Conservation (phyloP, 1,140 invertebrate genomes). For the Drosophila jambulina region DNA sequence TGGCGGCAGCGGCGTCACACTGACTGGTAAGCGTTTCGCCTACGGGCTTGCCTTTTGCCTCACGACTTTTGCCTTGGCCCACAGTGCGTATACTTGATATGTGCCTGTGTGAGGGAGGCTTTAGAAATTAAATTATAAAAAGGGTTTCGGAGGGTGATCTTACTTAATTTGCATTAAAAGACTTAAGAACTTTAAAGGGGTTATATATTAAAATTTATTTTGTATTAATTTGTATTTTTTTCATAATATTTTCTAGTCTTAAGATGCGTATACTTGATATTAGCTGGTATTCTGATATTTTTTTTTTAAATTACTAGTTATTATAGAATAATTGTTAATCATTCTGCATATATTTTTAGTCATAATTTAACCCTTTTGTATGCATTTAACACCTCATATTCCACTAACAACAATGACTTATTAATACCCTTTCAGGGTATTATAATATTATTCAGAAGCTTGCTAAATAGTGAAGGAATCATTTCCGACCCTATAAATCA, state of each 20-base stretch:
- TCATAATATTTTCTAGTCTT: neutral
- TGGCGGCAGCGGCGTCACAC: slow-evolving; percentile 56
- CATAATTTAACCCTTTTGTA: no score
- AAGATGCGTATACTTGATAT: neutral
- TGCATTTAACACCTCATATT: no score
- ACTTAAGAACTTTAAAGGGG: neutral
- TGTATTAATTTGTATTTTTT: neutral
- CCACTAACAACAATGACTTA: no score
- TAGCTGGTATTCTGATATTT: no score
- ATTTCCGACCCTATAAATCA: no score
- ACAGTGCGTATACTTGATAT: slow-evolving; percentile 44
- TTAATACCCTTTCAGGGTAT: no score
- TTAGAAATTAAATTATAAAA: slow-evolving; percentile 1
- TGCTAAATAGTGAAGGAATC: no score
- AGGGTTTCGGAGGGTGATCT: neutral
- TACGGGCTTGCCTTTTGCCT: slow-evolving; percentile 12
- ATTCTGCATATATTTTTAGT: no score
- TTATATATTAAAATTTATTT: neutral
- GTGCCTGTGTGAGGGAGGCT: neutral
- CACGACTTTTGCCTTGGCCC: slow-evolving; percentile 14
- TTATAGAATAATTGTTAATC: no score
- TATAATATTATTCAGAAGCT: no score
- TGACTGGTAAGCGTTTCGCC: slow-evolving; percentile 57
- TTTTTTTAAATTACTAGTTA: no score
- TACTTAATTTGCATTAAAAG: neutral